Evolutionary conservation across 1,140 invertebrate species (phyloP).

Genomic region (Diprion similis): DNA sequence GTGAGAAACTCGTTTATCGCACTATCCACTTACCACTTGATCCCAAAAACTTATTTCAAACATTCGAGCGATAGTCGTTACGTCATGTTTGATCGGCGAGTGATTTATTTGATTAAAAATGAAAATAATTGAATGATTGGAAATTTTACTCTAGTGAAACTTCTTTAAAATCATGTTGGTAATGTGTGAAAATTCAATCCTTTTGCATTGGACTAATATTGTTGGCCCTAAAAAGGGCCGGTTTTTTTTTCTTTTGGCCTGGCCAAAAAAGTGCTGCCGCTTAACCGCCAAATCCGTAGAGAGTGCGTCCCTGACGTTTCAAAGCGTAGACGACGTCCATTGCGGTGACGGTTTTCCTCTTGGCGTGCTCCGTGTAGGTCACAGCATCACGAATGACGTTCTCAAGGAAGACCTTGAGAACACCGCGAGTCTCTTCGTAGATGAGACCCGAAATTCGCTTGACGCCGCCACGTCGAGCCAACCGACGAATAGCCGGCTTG

Average conservation of each 20-base stretch:
- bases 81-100: too few species aligned
- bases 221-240: conserved; percentile 49
- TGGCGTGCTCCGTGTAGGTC: conserved; percentile 85
- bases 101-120: not conserved
- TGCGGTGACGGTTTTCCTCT: conserved; percentile 83
- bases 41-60: too few species aligned
- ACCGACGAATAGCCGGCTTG: conserved; percentile 35
- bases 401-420: conserved; percentile 82
- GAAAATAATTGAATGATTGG: not conserved
- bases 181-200: not conserved
- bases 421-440: conserved; percentile 75
- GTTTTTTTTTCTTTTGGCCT: not conserved
- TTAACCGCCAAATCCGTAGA: conserved; percentile 72
- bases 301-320: conserved; percentile 79
- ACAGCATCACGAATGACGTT: conserved; percentile 85
- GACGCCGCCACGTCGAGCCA: conserved; percentile 72
- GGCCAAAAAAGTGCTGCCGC: not conserved
- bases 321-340: conserved; percentile 90
- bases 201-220: conserved; percentile 18
- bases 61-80: too few species aligned
- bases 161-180: too few species aligned
- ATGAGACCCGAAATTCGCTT: conserved; percentile 78
- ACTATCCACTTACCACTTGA: too few species aligned
- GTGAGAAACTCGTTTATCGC: too few species aligned
- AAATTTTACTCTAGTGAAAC: too few species aligned